Evolutionary conservation across 2,113 vertebrate species (phyloP).

Genomic region (Sylvietta virens): DNA sequence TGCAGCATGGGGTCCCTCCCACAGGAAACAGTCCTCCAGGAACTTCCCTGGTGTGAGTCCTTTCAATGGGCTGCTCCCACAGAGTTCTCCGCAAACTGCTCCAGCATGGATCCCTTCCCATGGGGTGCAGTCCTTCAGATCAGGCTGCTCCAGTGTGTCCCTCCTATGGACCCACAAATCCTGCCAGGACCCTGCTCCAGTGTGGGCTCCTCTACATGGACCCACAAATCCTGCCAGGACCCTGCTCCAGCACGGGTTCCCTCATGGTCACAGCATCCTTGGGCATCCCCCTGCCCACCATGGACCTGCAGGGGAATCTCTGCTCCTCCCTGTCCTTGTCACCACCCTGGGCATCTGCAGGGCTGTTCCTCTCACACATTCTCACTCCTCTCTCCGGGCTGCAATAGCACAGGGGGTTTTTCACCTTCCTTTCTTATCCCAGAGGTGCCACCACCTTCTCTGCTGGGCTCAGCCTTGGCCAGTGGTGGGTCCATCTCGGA

Average conservation of each 20-base stretch:
- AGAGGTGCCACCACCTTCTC: not conserved
- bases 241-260: not conserved
- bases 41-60: not conserved
- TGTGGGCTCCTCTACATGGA: not conserved
- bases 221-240: not conserved
- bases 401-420: not conserved
- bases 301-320: not conserved
- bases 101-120: not conserved
- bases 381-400: not conserved
- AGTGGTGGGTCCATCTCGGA: rapidly evolving
- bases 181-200: not conserved
- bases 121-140: not conserved
- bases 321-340: not conserved
- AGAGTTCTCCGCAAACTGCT: not conserved
- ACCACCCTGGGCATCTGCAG: not conserved
- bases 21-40: not conserved
- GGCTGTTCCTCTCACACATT: not conserved
- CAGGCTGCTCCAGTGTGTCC: not conserved
- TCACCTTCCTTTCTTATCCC: not conserved
- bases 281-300: not conserved
- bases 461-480: not conserved
- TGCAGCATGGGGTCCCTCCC: not conserved
- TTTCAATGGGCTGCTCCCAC: not conserved
- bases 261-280: not conserved
- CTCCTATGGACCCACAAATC: not conserved